Conservation (phyloP, 2,888 invertebrate species). For the Phorcus lineatus region DNA sequence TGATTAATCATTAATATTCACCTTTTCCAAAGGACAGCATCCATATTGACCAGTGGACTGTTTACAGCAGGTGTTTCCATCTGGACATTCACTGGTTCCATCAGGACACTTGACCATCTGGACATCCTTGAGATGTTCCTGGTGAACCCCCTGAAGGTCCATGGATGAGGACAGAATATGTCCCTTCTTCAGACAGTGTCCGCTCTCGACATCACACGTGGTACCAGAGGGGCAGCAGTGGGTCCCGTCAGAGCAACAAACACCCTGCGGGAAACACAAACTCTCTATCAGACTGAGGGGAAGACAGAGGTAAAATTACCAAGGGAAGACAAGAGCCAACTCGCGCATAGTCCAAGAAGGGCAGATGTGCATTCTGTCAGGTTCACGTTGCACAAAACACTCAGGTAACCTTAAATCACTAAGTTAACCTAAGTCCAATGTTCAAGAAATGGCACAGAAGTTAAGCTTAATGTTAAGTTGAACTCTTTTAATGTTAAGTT, state of each 20-base stretch:
- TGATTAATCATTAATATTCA: no score
- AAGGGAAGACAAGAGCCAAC: no score
- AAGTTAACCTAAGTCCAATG: no score
- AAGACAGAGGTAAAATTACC: no score
- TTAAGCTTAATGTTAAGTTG: no score
- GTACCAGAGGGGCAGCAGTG: constrained; percentile 63
- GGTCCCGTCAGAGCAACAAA: constrained; percentile 61
- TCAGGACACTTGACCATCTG: constrained; percentile 11
- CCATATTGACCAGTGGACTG: constrained; percentile 51
- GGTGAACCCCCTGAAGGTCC: neutral
- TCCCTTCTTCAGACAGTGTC: constrained; percentile 52
- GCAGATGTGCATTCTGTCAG: no score
- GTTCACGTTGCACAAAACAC: no score
- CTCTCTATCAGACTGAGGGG: no score
- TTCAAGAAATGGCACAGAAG: no score
- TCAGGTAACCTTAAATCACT: no score
- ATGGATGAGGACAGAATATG: constrained; percentile 14
- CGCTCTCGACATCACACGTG: constrained; percentile 59
- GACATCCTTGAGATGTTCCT: neutral
- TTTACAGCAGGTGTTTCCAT: constrained; percentile 58
- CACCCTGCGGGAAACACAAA: constrained; percentile 43
- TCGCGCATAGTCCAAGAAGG: no score
- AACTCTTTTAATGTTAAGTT: no score
- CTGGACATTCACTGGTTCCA: constrained; percentile 41
- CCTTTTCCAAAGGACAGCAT: constrained; percentile 63